phyloP scores from a whole-genome alignment of 2,797 vertebrate species.

The Euphonia xanthogaster region DNA sequence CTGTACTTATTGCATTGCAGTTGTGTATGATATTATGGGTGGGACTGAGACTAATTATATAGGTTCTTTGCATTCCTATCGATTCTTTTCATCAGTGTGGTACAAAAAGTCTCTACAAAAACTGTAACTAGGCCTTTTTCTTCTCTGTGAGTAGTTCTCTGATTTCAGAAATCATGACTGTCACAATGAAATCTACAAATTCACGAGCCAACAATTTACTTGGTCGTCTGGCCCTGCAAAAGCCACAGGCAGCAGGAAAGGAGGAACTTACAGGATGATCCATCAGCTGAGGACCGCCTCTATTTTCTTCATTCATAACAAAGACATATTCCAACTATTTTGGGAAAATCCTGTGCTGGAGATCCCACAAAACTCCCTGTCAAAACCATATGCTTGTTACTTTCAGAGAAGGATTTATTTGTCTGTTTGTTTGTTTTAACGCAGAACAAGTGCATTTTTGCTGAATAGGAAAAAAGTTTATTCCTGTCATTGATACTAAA shows the following conservation, averaged over 20 bases:
- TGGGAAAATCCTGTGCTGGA: neutral
- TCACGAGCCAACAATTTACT: neutral
- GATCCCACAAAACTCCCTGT: neutral
- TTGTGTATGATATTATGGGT: neutral
- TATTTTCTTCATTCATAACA: neutral
- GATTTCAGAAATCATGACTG: neutral
- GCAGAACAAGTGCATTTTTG: neutral
- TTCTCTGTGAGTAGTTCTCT: neutral
- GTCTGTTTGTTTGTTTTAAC: neutral
- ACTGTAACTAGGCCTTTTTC: neutral
- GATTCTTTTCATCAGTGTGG: neutral
- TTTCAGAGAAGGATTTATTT: neutral
- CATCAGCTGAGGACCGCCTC: neutral
- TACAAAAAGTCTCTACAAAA: neutral
- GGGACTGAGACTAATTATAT: neutral
- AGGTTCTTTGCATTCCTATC: neutral
- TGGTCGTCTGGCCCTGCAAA: neutral
- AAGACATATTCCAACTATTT: neutral
- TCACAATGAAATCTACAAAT: neutral
- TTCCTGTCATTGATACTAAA: fast-evolving
- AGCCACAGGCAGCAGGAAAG: neutral
- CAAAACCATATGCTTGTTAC: neutral
- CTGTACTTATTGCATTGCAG: neutral
- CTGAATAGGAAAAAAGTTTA: neutral
- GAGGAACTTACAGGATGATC: neutral